Conservation (phyloP, 2,888 invertebrate genomes). For the Matsumyia berberina region DNA sequence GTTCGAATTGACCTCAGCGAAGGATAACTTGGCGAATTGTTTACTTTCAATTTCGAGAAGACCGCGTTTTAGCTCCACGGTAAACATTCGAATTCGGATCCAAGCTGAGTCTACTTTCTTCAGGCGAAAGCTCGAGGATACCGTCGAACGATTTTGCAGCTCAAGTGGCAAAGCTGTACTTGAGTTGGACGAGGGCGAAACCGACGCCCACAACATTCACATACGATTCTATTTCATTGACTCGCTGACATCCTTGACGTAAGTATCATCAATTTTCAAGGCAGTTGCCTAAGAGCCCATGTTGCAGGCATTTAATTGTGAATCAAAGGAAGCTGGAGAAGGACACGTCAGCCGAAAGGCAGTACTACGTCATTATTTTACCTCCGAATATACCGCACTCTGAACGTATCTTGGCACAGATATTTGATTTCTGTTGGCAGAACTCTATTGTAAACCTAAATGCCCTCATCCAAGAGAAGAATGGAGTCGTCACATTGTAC, state of each 20-base stretch:
- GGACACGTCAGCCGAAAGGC: too few species aligned
- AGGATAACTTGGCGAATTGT: background rate
- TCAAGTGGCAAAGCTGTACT: background rate
- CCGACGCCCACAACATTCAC: background rate
- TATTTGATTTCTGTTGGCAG: too few species aligned
- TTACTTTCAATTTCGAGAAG: background rate
- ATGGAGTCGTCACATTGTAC: too few species aligned
- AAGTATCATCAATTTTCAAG: too few species aligned
- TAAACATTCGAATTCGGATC: background rate
- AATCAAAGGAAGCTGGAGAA: too few species aligned
- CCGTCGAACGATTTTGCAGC: background rate
- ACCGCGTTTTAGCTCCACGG: background rate
- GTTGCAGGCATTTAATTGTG: too few species aligned
- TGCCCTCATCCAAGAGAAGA: too few species aligned
- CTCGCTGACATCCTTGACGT: conserved; percentile 15
- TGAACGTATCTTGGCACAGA: too few species aligned
- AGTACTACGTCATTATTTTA: too few species aligned
- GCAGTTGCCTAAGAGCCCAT: too few species aligned
- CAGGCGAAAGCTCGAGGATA: background rate
- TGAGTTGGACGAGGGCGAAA: background rate
- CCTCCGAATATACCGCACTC: too few species aligned
- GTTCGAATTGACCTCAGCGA: background rate
- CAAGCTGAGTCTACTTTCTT: background rate
- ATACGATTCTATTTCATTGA: conserved; percentile 17
- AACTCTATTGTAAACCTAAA: too few species aligned